phyloP scores from a whole-genome alignment of 2,888 invertebrate genomes.

The Abrostola triplasia region DNA sequence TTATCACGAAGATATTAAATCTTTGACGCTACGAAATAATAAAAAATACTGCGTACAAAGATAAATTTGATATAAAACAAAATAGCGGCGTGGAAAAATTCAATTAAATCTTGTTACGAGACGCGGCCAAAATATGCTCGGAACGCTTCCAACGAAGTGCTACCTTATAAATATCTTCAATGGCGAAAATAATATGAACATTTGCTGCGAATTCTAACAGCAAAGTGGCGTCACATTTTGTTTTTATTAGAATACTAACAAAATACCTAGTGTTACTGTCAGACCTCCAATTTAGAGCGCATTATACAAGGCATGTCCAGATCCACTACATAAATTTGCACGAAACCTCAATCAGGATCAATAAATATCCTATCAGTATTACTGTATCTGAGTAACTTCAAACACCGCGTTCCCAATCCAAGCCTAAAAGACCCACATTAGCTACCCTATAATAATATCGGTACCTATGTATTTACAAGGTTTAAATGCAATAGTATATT shows the following conservation, averaged over 20 bases:
- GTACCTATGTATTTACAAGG: too few relatives aligned
- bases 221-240: slow-evolving; percentile 1
- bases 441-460: too few relatives aligned
- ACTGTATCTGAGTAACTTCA: too few relatives aligned
- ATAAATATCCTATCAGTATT: too few relatives aligned
- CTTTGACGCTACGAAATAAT: slow-evolving; percentile 56
- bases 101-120: slow-evolving; percentile 63
- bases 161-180: slow-evolving; percentile 54
- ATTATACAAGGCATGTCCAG: neutral
- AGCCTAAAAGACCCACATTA: too few relatives aligned
- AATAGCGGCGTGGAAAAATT: slow-evolving; percentile 58
- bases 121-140: slow-evolving; percentile 56
- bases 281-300: neutral
- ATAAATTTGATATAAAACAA: slow-evolving; percentile 63
- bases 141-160: slow-evolving; percentile 48
- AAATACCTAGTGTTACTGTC: neutral
- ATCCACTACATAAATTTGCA: neutral
- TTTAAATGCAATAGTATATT: slow-evolving; percentile 33
- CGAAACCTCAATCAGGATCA: neutral
- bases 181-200: slow-evolving; percentile 28
- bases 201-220: slow-evolving; percentile 18
- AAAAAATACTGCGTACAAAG: slow-evolving; percentile 60
- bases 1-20: slow-evolving; percentile 40
- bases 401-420: too few relatives aligned
- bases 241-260: neutral